phyloP scores from a whole-genome alignment of 2,888 invertebrate genomes.

The Pollenia amentaria region DNA sequence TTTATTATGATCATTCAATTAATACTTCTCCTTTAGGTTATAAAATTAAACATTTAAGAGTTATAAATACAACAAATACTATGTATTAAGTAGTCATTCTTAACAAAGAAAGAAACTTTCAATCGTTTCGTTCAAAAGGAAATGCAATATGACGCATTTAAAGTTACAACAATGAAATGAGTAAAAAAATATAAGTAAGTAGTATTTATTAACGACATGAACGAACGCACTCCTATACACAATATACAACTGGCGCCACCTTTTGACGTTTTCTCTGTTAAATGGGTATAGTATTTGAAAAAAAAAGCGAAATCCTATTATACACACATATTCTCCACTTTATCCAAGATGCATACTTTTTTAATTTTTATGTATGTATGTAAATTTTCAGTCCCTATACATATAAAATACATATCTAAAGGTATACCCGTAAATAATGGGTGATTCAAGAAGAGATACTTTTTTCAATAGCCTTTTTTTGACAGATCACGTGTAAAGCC shows the following conservation, averaged over 20 bases:
- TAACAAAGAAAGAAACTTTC: conserved; percentile 64
- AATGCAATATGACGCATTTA: conserved; percentile 69
- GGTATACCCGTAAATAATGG: no score
- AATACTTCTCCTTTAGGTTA: conserved; percentile 23
- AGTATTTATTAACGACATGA: conserved; percentile 27
- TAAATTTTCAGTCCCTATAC: no score
- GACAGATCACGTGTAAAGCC: no score
- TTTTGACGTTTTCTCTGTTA: conserved; percentile 55
- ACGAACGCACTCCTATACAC: background rate
- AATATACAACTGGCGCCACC: conserved; percentile 56
- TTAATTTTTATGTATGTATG: background rate
- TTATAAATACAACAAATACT: conserved; percentile 31
- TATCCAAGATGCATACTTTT: conserved; percentile 4
- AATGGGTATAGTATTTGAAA: conserved; percentile 37
- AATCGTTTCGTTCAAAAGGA: conserved; percentile 48
- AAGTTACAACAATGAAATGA: conserved; percentile 59
- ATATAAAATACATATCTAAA: background rate
- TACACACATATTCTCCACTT: conserved; percentile 8
- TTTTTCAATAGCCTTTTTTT: no score
- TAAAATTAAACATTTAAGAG: conserved; percentile 39
- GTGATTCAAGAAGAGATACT: no score
- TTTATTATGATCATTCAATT: conserved; percentile 21
- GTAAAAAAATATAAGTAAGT: conserved; percentile 48
- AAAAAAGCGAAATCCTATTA: conserved; percentile 27
- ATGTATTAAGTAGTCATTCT: conserved; percentile 32